Base-by-base conservation (phyloP, 2,888 invertebrate genomes). In the Polymixis flavicincta region DNA sequence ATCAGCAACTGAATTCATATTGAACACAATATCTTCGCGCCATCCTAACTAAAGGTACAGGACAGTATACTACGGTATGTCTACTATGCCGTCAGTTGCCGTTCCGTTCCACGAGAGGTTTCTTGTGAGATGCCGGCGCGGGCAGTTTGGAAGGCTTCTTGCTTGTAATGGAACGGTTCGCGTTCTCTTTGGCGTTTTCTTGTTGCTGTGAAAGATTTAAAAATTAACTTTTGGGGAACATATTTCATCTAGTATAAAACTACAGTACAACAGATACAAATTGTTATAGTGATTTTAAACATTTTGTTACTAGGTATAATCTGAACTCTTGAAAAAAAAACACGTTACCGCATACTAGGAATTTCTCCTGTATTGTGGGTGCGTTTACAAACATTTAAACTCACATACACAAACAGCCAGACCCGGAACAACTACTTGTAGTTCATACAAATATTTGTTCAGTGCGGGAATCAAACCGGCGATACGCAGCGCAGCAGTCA, bases 111-210 rank as follows among this genome's bases (percentile, higher is more conserved):
- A 89, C 80, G 55, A 96, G 92, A 0, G 95, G 94, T 75, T 94
- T 95, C 88, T 96, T 96, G 75, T 74, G 87, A 0, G 93, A 92
- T 0, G 91, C 64, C 0, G 94, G 95, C 52, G 94, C 95, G 48
- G 93, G 95, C 19, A 96, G 90, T 57, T 93, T 94, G 0, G 96
- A 96, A 0, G 93, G 92, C 67, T 94, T 95, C 85, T 92, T 93
- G 76, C 80, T 17, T 72, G 89, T 87, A 4, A 88, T 80, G 55
- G 90, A 87, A 19, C 91, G 92, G 77, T 91, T 90, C 0, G 89
- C 83, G 83, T 96, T 96, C 86, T 96, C 96, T 82, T 96, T 96
- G 83, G 93, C 92, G 7, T 89, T 77, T 25, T 85, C 88, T 28
- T 93, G 90, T 80, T 92, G 90, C 60, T 90, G 88, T 92, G 90